Percentiles rank a stretch among this genome's conserved stretches.
phyloP scores from a whole-genome alignment of 2,797 vertebrate genomes.

The Octomys mimax region DNA sequence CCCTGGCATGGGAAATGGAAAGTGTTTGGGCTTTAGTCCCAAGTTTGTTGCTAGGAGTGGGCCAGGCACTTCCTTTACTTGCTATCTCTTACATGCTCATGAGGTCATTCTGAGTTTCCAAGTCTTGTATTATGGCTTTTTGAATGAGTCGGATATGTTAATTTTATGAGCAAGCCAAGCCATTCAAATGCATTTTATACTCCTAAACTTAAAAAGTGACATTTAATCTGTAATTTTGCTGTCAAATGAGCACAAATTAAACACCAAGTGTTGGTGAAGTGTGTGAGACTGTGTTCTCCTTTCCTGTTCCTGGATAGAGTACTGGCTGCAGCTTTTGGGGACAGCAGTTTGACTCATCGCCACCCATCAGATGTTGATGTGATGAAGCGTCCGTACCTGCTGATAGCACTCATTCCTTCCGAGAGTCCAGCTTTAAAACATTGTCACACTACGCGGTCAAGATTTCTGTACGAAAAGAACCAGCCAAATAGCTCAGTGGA shows the following conservation, averaged over 20 bases:
- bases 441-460: not conserved
- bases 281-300: not conserved
- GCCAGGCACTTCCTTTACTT: not conserved
- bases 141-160: not conserved
- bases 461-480: not conserved
- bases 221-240: not conserved
- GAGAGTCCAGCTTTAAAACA: not conserved
- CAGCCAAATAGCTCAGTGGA: too few relatives aligned
- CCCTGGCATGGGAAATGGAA: not conserved
- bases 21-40: not conserved
- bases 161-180: constrained; percentile 7
- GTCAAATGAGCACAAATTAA: constrained; percentile 5
- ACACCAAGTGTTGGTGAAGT: not conserved
- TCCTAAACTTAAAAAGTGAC: not conserved
- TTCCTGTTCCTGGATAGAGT: not conserved
- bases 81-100: not conserved
- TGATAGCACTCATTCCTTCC: not conserved
- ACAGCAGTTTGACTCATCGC: not conserved
- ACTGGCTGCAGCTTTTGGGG: not conserved
- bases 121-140: not conserved
- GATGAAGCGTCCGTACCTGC: not conserved
- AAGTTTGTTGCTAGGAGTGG: not conserved
- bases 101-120: constrained; percentile 2
- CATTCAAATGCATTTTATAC: not conserved
- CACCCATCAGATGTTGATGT: not conserved